Percentiles rank a stretch among this genome's conserved stretches.
phyloP scores from a whole-genome alignment of 2,113 vertebrate genomes.

The Oophaga pumilio region DNA sequence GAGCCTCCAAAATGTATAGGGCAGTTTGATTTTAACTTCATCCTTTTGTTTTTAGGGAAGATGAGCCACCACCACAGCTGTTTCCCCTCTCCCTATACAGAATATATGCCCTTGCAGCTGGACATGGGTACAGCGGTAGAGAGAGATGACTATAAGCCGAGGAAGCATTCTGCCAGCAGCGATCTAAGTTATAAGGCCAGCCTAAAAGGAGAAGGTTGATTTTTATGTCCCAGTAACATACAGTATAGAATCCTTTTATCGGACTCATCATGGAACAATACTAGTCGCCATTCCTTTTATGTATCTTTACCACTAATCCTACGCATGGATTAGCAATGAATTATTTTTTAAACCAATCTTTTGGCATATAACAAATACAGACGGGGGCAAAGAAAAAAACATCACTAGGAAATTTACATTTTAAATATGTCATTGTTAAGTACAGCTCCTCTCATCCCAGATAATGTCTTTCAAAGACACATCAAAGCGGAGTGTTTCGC shows the following conservation, averaged over 20 bases:
- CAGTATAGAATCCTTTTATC: neutral
- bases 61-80: too few species aligned
- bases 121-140: too few species aligned
- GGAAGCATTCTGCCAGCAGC: too few species aligned
- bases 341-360: constrained; percentile 60
- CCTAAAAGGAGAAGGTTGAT: neutral
- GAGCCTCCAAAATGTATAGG: too few species aligned
- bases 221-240: neutral
- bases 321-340: constrained; percentile 61
- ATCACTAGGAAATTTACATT: constrained; percentile 60
- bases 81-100: too few species aligned
- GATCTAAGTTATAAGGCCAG: too few species aligned
- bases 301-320: constrained; percentile 64
- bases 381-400: constrained; percentile 48
- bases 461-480: constrained; percentile 46
- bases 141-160: too few species aligned
- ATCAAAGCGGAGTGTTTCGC: constrained; percentile 27
- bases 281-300: constrained; percentile 41
- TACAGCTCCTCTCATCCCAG: constrained; percentile 15
- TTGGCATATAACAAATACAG: constrained; percentile 52
- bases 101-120: too few species aligned
- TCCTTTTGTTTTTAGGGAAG: too few species aligned
- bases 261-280: neutral
- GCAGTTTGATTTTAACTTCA: too few species aligned
- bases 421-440: constrained; percentile 57